Evolutionary conservation across 2,113 vertebrate species (phyloP), one percentile per base, ranked within the genome.

Genomic region (Gobio gobio): DNA sequence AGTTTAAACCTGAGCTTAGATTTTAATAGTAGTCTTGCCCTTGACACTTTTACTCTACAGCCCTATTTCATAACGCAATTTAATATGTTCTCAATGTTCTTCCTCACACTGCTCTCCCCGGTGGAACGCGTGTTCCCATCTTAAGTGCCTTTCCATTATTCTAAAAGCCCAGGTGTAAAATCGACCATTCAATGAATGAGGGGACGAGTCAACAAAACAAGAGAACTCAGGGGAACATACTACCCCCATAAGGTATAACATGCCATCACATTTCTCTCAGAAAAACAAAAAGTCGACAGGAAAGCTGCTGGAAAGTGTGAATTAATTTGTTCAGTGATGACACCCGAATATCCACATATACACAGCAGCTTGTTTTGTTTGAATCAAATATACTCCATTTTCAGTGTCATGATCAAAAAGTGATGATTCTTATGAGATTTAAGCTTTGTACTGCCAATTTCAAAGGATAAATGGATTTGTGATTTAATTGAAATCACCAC

Each of bases 71-170:
- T 78, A 59, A 59, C 3, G 16, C 33, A 78, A 24, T 43, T 43
- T 78, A 40, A 59, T 20, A 24, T 24, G 75, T 56, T 78, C 33
- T 59, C 29, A 59, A 40, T 59, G 33, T 59, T 59, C 73, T 54
- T 29, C 22, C 10, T 76, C 51, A 6, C 5, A 40, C 51, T 78
- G 47, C 47, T 54, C 20, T 78, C 20, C 22, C 76, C 3, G 5
- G 51, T 61, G 33, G 54, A 78, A 78, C 24, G 5, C 0, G 33
- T 26, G 54, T 78, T 78, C 13, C 77, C 33, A 4, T 59, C 51
- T 61, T 43, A 78, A 78, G 77, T 61, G 36, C 56, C 54, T 59
- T 78, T 78, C 76, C 76, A n/a, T 59, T 78, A 78, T 59, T 78
- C 33, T 59, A 78, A 59, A 78, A 78, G 33, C 33, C 29, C 54